These are phyloP conservation scores for Amphimallon solstitiale DNA, from an alignment of 2,888 invertebrate species.

Conservation along the genomic window DNA sequence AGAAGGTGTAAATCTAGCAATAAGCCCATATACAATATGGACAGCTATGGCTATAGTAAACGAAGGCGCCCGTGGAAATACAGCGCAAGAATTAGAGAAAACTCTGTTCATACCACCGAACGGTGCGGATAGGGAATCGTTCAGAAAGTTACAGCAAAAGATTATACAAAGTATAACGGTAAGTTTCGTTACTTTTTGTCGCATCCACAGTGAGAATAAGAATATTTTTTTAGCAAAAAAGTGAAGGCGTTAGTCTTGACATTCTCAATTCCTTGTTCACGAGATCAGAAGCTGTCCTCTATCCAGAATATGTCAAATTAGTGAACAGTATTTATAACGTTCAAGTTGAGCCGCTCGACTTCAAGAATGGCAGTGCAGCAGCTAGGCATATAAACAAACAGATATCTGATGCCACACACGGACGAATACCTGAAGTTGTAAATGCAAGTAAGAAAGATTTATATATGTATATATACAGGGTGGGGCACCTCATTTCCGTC, in stretches of 20 bases:
- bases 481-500: no score
- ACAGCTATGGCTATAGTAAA: conserved; percentile 69
- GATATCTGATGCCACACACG: conserved; percentile 73
- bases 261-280: conserved; percentile 65
- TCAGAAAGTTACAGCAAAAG: conserved; percentile 53
- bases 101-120: conserved; percentile 55
- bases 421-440: conserved; percentile 74
- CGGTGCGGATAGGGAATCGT: conserved; percentile 30
- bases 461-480: no score
- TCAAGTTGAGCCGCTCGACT: conserved; percentile 68
- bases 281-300: conserved; percentile 55
- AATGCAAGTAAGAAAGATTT: conserved; percentile 63
- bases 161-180: conserved; percentile 51
- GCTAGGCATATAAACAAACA: conserved; percentile 72
- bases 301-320: conserved; percentile 51
- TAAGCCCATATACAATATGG: conserved; percentile 76
- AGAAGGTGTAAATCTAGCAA: conserved; percentile 64
- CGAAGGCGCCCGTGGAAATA: conserved; percentile 69
- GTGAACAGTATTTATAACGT: conserved; percentile 65
- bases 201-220: not conserved
- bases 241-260: conserved; percentile 61
- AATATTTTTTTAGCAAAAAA: conserved; percentile 45
- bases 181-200: conserved; percentile 20
- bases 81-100: conserved; percentile 65
- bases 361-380: conserved; percentile 66